Percentiles rank a stretch among this genome's conserved stretches.
phyloP scores from a whole-genome alignment of 2,113 vertebrate species.

The Clarias gariepinus region DNA sequence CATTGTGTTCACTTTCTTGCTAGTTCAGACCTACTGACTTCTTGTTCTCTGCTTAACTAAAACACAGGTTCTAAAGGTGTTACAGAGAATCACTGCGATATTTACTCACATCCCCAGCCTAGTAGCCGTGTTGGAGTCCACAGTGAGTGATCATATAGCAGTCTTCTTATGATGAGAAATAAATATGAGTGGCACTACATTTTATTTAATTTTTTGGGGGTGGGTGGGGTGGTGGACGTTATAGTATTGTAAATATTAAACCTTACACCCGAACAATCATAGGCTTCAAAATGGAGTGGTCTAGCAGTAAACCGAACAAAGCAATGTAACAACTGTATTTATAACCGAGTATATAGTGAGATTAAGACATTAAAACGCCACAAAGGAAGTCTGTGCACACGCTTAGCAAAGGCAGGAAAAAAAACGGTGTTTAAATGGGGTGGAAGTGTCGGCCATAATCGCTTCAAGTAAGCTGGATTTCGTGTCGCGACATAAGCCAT shows the following conservation, averaged over 20 bases:
- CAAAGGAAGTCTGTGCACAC: slow-evolving; percentile 24
- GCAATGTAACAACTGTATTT: slow-evolving; percentile 69
- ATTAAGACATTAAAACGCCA: slow-evolving; percentile 23
- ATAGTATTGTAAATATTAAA: slow-evolving; percentile 64
- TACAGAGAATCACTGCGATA: slow-evolving; percentile 46
- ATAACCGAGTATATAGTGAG: slow-evolving; percentile 55
- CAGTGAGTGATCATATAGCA: slow-evolving; percentile 50
- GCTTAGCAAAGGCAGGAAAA: slow-evolving; percentile 7
- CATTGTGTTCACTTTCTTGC: slow-evolving; percentile 65
- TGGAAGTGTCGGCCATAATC: neutral
- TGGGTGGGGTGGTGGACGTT: slow-evolving; percentile 34
- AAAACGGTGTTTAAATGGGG: neutral
- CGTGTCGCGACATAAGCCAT: slow-evolving; percentile 34
- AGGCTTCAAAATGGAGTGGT: slow-evolving; percentile 50
- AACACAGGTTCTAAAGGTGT: slow-evolving; percentile 60
- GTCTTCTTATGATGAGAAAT: slow-evolving; percentile 47
- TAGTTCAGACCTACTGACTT: slow-evolving; percentile 70
- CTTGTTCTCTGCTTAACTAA: slow-evolving; percentile 56
- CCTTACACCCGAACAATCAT: slow-evolving; percentile 59
- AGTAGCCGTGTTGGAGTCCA: slow-evolving; percentile 37
- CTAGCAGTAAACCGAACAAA: slow-evolving; percentile 52
- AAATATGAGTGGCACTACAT: slow-evolving; percentile 58
- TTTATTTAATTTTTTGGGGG: neutral
- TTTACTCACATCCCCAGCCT: slow-evolving; percentile 42
- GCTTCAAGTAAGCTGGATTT: slow-evolving; percentile 15